phyloP scores from a whole-genome alignment of 2,888 invertebrate species.

The Stenoptilia bipunctidactyla region DNA sequence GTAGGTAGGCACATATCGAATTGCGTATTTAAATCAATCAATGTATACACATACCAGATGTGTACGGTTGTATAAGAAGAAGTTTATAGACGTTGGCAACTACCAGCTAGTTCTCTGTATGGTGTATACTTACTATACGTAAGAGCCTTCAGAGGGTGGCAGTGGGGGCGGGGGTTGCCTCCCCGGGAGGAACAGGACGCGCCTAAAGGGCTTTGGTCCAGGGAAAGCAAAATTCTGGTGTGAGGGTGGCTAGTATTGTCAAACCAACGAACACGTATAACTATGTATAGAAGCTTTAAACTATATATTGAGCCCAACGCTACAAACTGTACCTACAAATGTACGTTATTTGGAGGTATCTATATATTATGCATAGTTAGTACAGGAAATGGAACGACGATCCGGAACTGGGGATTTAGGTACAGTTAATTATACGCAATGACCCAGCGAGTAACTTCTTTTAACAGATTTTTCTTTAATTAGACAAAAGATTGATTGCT shows the following conservation, averaged over 20 bases:
- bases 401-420: constrained; percentile 39
- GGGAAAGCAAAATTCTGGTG: constrained; percentile 69
- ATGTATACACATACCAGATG: constrained; percentile 34
- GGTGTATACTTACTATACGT: constrained; percentile 45
- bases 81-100: constrained; percentile 61
- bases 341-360: constrained; percentile 58
- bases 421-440: not conserved
- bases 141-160: constrained; percentile 42
- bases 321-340: constrained; percentile 43
- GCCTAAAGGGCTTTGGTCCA: constrained; percentile 66
- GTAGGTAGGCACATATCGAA: constrained; percentile 34
- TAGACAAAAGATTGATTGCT: not conserved
- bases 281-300: constrained; percentile 64
- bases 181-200: constrained; percentile 37
- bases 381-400: too few relatives aligned
- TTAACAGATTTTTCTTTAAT: not conserved
- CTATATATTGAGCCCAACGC: constrained; percentile 56
- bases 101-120: constrained; percentile 61
- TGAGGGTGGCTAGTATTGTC: constrained; percentile 70
- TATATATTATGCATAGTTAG: too few relatives aligned
- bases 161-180: constrained; percentile 23
- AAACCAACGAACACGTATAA: constrained; percentile 65
- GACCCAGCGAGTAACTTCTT: not conserved
- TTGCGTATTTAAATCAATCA: constrained; percentile 64
- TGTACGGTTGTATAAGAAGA: constrained; percentile 24